These are phyloP conservation scores for Bombus pyrosoma DNA, from an alignment of 1,140 invertebrate genomes.

Conservation along the genomic window DNA sequence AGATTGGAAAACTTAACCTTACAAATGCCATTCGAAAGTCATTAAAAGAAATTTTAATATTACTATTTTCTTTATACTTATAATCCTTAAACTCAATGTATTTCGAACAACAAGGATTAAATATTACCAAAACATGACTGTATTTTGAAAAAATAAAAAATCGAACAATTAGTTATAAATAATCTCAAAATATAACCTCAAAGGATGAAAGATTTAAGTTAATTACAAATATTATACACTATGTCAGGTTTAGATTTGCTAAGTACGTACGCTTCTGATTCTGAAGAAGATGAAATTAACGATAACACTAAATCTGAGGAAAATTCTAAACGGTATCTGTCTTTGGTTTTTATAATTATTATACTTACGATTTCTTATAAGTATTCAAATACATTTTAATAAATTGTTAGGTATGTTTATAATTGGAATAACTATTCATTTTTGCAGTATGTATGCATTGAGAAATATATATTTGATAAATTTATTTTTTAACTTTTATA, in stretches of 20 bases:
- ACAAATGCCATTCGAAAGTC: background rate
- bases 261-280: constrained; percentile 68
- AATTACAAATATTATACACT: constrained; percentile 12
- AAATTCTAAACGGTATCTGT: constrained; percentile 34
- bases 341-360: background rate
- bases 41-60: background rate
- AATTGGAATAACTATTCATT: background rate
- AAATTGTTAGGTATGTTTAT: background rate
- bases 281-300: constrained; percentile 68
- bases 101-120: background rate
- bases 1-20: background rate
- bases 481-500: constrained; percentile 11
- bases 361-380: background rate
- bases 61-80: background rate
- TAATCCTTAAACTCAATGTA: background rate
- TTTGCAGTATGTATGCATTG: background rate
- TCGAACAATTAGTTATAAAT: background rate
- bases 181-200: constrained; percentile 18
- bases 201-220: background rate
- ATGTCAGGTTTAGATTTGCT: constrained; percentile 76
- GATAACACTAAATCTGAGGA: constrained; percentile 26
- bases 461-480: background rate
- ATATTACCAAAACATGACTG: background rate
- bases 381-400: background rate
- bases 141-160: background rate